Conservation (phyloP, 2,888 invertebrate species). For the Unio delphinus region DNA sequence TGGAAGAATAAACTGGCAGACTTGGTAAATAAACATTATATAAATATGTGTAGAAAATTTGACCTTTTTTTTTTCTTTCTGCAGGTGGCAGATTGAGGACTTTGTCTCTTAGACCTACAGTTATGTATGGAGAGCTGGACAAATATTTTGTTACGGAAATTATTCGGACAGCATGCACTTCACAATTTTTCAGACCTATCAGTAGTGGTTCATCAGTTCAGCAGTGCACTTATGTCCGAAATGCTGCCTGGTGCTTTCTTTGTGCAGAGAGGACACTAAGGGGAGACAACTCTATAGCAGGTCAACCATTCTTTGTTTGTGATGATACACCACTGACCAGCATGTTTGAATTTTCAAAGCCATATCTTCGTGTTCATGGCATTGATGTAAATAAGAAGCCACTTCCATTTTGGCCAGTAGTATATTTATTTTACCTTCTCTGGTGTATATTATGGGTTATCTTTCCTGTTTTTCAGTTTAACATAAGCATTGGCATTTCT, state of each 20-base stretch:
- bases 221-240: conserved; percentile 73
- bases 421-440: conserved; percentile 21
- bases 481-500: conserved; percentile 27
- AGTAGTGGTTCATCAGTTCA: conserved; percentile 74
- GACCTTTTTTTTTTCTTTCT: conserved; percentile 1
- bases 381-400: conserved; percentile 38
- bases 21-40: too few relatives aligned
- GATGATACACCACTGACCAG: conserved; percentile 77
- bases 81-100: conserved; percentile 70
- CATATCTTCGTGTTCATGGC: conserved; percentile 49
- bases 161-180: conserved; percentile 72
- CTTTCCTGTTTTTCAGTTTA: conserved; percentile 6
- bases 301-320: conserved; percentile 75
- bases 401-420: conserved; percentile 52
- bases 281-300: conserved; percentile 68
- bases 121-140: conserved; percentile 78
- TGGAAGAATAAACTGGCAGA: too few relatives aligned
- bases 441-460: conserved; percentile 40
- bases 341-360: conserved; percentile 72
- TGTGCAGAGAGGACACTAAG: conserved; percentile 75
- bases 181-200: conserved; percentile 73
- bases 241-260: conserved; percentile 78
- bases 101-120: conserved; percentile 75
- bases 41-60: too few relatives aligned
- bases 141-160: conserved; percentile 73